Evolutionary conservation across 2,797 vertebrate species (phyloP).

Genomic region (Takifugu rubripes): DNA sequence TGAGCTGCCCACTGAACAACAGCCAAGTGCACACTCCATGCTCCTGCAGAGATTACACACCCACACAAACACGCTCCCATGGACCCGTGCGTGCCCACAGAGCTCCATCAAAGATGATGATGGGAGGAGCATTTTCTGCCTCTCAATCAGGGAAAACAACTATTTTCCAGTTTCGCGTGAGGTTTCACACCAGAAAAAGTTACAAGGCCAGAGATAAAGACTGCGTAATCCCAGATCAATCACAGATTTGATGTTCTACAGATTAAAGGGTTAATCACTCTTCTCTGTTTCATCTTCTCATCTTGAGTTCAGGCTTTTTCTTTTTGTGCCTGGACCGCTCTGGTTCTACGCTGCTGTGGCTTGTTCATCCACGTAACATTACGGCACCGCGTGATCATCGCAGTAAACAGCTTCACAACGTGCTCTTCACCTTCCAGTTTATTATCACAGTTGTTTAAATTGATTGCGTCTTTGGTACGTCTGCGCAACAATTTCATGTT

Average conservation of each 20-base stretch:
- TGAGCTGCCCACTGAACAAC: conserved; percentile 62
- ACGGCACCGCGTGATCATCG: neutral
- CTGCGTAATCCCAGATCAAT: conserved; percentile 69
- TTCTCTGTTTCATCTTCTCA: conserved; percentile 43
- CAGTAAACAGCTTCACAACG: neutral
- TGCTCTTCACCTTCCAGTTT: no score
- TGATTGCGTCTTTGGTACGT: no score
- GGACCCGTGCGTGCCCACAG: conserved; percentile 1
- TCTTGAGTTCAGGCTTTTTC: conserved; percentile 19
- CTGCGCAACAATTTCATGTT: no score
- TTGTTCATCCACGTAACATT: neutral
- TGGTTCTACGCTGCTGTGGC: neutral
- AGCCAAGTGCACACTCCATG: conserved; percentile 60
- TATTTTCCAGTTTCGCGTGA: neutral
- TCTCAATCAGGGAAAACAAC: conserved; percentile 20
- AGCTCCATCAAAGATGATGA: conserved; percentile 34
- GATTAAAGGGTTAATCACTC: conserved; percentile 71
- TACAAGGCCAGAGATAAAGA: conserved; percentile 40
- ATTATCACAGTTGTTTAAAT: no score
- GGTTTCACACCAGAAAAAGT: conserved; percentile 29
- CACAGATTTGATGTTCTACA: conserved; percentile 65
- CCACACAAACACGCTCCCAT: conserved; percentile 31
- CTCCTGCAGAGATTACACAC: conserved; percentile 62
- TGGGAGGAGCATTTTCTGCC: conserved; percentile 4
- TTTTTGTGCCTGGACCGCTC: conserved; percentile 2